phyloP scores from a whole-genome alignment of 2,888 invertebrate genomes.

The Nyleta sp. region DNA sequence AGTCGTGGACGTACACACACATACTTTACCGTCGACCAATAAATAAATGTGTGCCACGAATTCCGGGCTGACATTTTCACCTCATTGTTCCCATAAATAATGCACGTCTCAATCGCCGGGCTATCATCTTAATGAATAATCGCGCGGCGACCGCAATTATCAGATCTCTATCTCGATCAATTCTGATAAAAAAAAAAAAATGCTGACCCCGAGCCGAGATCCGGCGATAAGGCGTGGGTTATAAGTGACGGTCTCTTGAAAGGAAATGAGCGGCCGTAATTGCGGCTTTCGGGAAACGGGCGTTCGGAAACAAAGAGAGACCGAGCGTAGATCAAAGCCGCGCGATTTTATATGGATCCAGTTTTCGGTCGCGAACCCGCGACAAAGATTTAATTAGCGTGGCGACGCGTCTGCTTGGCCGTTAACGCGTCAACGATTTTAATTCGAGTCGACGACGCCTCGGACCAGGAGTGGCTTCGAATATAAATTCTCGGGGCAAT shows the following conservation, averaged over 20 bases:
- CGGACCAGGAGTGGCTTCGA: conserved; percentile 66
- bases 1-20: conserved; percentile 16
- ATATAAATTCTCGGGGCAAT: conserved; percentile 75
- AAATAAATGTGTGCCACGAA: conserved; percentile 30
- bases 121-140: conserved; percentile 14
- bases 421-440: conserved; percentile 71
- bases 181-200: conserved; percentile 3
- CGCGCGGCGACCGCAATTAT: conserved; percentile 4
- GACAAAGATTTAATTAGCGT: conserved; percentile 75
- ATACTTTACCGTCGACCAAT: conserved; percentile 39
- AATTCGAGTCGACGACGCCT: conserved; percentile 69
- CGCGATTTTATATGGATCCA: conserved; percentile 12
- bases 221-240: conserved; percentile 5
- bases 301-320: conserved; percentile 12
- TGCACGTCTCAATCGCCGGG: neutral
- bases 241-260: neutral
- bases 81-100: conserved; percentile 21
- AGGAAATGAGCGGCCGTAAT: conserved; percentile 31
- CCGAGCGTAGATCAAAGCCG: conserved; percentile 57
- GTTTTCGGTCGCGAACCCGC: conserved; percentile 38
- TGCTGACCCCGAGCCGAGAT: neutral
- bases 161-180: neutral
- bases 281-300: conserved; percentile 20
- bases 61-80: conserved; percentile 11
- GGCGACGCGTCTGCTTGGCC: conserved; percentile 65